Evolutionary conservation across 2,888 invertebrate genomes (phyloP).

Genomic region (Nomada flava): DNA sequence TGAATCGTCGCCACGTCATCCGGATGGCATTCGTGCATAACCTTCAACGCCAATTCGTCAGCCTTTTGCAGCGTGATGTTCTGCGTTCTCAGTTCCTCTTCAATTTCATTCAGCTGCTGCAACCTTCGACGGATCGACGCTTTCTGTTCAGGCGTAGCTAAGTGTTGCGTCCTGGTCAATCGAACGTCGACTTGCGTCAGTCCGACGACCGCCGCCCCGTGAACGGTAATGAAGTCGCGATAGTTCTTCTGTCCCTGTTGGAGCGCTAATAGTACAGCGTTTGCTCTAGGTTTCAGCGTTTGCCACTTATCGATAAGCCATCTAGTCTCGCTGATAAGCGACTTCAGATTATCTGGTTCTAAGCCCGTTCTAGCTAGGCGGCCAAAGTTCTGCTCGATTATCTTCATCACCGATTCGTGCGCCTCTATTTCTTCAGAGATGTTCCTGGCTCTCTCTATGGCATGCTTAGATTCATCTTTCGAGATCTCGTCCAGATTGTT

Average conservation of each 20-base stretch:
- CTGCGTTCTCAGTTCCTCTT: constrained; percentile 86
- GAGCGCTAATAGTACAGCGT: constrained; percentile 86
- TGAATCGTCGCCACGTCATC: constrained; percentile 86
- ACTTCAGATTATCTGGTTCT: constrained; percentile 89
- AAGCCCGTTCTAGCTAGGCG: constrained; percentile 89
- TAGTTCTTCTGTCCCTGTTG: constrained; percentile 87
- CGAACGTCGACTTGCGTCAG: constrained; percentile 90
- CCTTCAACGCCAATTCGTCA: constrained; percentile 87
- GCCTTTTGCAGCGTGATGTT: constrained; percentile 86
- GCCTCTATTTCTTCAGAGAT: constrained; percentile 86
- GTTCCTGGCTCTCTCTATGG: constrained; percentile 86
- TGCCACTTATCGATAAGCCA: constrained; percentile 88
- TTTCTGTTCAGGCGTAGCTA: constrained; percentile 85
- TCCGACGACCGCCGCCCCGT: constrained; percentile 89
- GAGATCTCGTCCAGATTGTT: constrained; percentile 86
- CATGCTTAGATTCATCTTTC: constrained; percentile 87
- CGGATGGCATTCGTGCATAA: constrained; percentile 86
- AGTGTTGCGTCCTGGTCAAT: constrained; percentile 89
- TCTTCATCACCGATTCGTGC: constrained; percentile 86
- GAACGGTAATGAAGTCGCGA: constrained; percentile 89
- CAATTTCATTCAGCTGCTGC: constrained; percentile 85
- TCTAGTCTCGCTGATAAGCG: constrained; percentile 87
- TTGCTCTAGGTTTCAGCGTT: constrained; percentile 86
- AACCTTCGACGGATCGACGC: constrained; percentile 83
- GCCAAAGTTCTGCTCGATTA: constrained; percentile 89